A percentile compares a stretch with the other conserved stretches of the same genome.
These are phyloP conservation scores for Palloptera scutellata DNA, from an alignment of 2,888 invertebrate genomes.

Conservation along the genomic window DNA sequence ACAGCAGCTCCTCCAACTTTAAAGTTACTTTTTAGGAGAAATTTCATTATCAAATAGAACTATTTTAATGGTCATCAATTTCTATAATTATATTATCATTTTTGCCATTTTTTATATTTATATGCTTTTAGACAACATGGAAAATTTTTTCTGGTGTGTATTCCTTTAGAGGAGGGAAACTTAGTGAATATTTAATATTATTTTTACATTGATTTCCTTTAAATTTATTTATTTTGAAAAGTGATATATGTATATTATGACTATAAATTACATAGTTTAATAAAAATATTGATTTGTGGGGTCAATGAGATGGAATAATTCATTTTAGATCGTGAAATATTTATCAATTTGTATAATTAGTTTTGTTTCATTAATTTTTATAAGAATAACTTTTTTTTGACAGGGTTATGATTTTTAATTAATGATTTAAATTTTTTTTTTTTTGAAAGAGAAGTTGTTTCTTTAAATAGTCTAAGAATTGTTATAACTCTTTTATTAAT, in stretches of 20 bases:
- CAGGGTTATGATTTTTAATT: slow-evolving; percentile 65
- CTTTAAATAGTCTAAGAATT: slow-evolving; percentile 65
- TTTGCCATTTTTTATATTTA: slow-evolving; percentile 72
- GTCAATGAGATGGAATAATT: slow-evolving; percentile 67
- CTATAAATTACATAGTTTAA: slow-evolving; percentile 74
- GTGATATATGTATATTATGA: slow-evolving; percentile 66
- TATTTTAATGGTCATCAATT: slow-evolving; percentile 66
- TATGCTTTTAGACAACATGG: slow-evolving; percentile 72
- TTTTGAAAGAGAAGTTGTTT: slow-evolving; percentile 69
- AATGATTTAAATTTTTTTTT: slow-evolving; percentile 65
- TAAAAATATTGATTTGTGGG: slow-evolving; percentile 75
- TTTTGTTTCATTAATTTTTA: slow-evolving; percentile 66
- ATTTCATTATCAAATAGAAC: slow-evolving; percentile 72
- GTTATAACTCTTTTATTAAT: slow-evolving; percentile 69
- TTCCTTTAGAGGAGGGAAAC: slow-evolving; percentile 65
- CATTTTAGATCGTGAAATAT: slow-evolving; percentile 67
- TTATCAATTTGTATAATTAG: slow-evolving; percentile 67
- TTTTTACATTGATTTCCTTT: slow-evolving; percentile 72
- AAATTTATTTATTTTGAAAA: slow-evolving; percentile 70
- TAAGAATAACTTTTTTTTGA: slow-evolving; percentile 59
- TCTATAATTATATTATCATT: slow-evolving; percentile 68
- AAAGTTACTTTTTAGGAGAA: slow-evolving; percentile 74
- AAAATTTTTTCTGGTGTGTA: slow-evolving; percentile 66
- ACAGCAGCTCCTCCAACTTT: slow-evolving; percentile 74
- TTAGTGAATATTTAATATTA: slow-evolving; percentile 71